Conservation (phyloP, 2,797 vertebrate species). For the Thripadectes ignobilis region DNA sequence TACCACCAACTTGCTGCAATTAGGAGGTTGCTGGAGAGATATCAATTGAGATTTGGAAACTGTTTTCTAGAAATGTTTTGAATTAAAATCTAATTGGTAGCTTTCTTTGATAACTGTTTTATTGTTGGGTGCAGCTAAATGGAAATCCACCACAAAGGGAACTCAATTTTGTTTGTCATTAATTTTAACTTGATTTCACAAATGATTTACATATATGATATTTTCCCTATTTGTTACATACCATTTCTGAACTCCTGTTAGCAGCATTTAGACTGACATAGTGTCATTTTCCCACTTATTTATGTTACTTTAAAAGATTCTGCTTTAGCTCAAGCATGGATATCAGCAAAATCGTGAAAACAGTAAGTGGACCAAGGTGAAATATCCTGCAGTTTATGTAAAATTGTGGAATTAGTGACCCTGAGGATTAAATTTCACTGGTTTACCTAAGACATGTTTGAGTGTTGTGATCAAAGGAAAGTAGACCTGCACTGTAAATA, state of each 20-base stretch:
- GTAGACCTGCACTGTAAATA: neutral
- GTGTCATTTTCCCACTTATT: conserved; percentile 18
- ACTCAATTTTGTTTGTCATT: conserved; percentile 72
- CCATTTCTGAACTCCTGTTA: conserved; percentile 6
- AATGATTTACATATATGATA: conserved; percentile 62
- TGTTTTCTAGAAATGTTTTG: conserved; percentile 77
- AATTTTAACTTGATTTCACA: conserved; percentile 67
- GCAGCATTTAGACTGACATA: neutral
- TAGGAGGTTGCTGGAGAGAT: conserved; percentile 74
- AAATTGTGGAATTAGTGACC: neutral
- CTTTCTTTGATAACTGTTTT: conserved; percentile 79
- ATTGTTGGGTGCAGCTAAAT: conserved; percentile 73
- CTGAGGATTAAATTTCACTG: neutral
- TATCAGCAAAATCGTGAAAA: neutral
- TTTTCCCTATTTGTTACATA: conserved; percentile 41
- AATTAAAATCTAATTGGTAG: conserved; percentile 80
- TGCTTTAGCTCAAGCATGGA: neutral
- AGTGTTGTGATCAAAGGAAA: neutral
- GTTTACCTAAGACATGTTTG: neutral
- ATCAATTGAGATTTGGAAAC: conserved; percentile 73
- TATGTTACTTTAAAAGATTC: conserved; percentile 12
- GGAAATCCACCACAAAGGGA: conserved; percentile 69
- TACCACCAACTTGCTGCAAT: conserved; percentile 79
- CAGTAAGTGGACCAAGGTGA: neutral
- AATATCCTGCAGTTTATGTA: neutral